These are phyloP conservation scores for Albula goreensis DNA, from an alignment of 2,113 vertebrate species.

Conservation along the genomic window DNA sequence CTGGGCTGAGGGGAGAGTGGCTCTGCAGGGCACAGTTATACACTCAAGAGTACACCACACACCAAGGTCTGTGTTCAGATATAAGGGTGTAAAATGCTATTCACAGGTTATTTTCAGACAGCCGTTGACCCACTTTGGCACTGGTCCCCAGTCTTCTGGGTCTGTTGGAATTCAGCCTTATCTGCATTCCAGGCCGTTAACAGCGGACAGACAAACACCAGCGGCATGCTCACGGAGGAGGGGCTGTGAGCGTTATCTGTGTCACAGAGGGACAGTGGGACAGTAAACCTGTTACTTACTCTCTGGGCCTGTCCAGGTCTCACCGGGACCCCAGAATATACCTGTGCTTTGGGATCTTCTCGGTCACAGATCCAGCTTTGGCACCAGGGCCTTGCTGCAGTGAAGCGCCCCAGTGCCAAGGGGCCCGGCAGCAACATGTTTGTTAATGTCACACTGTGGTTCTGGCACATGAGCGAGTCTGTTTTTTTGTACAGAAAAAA, in stretches of 20 bases:
- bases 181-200: conserved; percentile 29
- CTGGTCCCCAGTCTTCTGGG: background rate
- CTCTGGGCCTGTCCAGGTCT: background rate
- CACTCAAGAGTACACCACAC: background rate
- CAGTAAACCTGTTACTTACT: background rate
- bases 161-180: conserved; percentile 1
- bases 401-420: too few species aligned
- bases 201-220: conserved; percentile 8
- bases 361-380: too few species aligned
- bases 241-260: background rate
- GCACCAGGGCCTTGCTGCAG: too few species aligned
- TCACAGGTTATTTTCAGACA: conserved; percentile 21
- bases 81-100: conserved; percentile 31
- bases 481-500: too few species aligned
- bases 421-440: too few species aligned
- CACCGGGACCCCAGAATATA: too few species aligned
- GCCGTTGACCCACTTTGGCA: conserved; percentile 35
- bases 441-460: too few species aligned
- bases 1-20: background rate
- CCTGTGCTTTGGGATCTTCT: too few species aligned
- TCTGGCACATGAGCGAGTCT: too few species aligned
- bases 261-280: too few species aligned
- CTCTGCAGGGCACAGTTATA: background rate
- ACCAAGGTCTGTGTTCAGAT: background rate
- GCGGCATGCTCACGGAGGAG: background rate